phyloP scores from a whole-genome alignment of 1,140 invertebrate species.

The Drosophila arizonae region DNA sequence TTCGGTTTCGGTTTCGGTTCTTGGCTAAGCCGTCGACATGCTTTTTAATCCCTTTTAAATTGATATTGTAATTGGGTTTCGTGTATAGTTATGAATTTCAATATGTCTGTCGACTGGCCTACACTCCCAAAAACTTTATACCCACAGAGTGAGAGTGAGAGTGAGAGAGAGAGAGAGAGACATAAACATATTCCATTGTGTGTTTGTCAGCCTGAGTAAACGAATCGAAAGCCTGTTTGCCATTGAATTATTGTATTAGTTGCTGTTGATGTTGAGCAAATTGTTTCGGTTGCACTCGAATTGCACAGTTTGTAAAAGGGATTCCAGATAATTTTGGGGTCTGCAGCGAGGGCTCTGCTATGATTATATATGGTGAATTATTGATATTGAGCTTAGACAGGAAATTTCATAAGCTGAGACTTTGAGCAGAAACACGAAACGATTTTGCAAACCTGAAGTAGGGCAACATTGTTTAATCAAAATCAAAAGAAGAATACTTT shows the following conservation, averaged over 20 bases:
- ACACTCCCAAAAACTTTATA: constrained; percentile 17
- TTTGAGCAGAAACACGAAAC: too few species aligned
- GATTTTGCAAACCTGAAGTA: too few species aligned
- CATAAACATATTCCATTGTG: constrained; percentile 27
- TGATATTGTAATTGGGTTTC: constrained; percentile 80
- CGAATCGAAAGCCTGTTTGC: constrained; percentile 3
- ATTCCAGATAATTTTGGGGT: constrained; percentile 11
- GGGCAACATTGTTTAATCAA: too few species aligned
- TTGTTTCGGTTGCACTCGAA: constrained; percentile 14
- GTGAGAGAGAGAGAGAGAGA: too few species aligned
- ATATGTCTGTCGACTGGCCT: constrained; percentile 48
- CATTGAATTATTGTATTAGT: constrained; percentile 33
- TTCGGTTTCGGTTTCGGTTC: constrained; percentile 5
- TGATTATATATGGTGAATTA: neutral
- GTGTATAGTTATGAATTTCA: constrained; percentile 76
- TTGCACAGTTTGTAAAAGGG: neutral
- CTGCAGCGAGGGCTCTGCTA: neutral
- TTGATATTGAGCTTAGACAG: neutral
- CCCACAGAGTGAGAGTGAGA: too few species aligned
- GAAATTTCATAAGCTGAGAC: too few species aligned
- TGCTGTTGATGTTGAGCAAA: constrained; percentile 32
- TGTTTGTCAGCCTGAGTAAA: constrained; percentile 14
- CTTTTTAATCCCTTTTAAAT: constrained; percentile 79
- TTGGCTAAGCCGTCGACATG: constrained; percentile 41
- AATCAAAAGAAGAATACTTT: too few species aligned